Evolutionary conservation across 2,797 vertebrate species (phyloP).

Genomic region (Myoxocephalus aenaeus): DNA sequence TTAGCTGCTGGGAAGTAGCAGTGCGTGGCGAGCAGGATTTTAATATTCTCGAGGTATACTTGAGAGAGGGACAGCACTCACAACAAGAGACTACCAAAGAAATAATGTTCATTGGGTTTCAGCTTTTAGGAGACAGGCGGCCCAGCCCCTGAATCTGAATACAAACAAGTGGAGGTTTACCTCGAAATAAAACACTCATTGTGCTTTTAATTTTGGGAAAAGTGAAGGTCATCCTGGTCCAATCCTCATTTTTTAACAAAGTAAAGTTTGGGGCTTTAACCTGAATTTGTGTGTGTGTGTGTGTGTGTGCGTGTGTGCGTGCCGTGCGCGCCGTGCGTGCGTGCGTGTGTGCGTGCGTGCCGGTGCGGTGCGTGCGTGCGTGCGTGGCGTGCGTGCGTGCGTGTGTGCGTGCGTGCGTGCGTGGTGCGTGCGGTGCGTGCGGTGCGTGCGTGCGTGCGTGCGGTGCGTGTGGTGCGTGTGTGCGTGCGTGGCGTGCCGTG

Average conservation of each 20-base stretch:
- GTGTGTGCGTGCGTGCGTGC: slow-evolving; percentile 31
- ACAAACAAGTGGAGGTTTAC: not conserved
- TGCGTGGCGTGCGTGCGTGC: slow-evolving; percentile 69
- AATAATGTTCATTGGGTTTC: slow-evolving; percentile 22
- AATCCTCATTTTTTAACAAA: not conserved
- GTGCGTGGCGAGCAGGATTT: slow-evolving; percentile 54
- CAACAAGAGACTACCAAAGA: not conserved
- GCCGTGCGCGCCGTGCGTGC: not conserved
- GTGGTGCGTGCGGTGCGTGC: slow-evolving; percentile 10
- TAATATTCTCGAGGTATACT: slow-evolving; percentile 69
- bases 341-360: slow-evolving; percentile 12
- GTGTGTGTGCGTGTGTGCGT: slow-evolving; percentile 33
- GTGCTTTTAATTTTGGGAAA: not conserved
- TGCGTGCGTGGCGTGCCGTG: slow-evolving; percentile 17
- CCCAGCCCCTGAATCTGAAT: slow-evolving; percentile 9
- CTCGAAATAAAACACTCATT: not conserved
- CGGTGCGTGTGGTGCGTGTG: slow-evolving; percentile 42
- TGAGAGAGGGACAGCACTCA: slow-evolving; percentile 28
- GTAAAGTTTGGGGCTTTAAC: not conserved
- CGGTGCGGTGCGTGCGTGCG: not conserved
- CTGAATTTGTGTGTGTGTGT: slow-evolving; percentile 8
- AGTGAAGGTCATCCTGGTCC: not conserved
- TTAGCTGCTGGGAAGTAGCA: slow-evolving; percentile 62
- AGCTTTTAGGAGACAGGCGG: not conserved
- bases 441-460: slow-evolving; percentile 21